These are phyloP conservation scores for Papilio elwesi DNA, from an alignment of 2,888 invertebrate species.

Conservation along the genomic window DNA sequence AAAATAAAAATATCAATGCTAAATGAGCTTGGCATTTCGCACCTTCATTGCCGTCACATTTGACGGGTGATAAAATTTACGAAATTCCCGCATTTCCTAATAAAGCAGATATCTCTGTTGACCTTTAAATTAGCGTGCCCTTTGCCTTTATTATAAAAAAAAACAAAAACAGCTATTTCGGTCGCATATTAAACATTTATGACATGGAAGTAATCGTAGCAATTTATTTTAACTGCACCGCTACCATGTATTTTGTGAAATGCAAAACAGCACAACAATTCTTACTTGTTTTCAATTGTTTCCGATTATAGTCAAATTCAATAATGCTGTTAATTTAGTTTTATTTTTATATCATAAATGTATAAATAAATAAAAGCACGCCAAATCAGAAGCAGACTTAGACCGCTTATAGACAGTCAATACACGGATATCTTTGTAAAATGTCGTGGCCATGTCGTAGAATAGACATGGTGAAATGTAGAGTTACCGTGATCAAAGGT, in stretches of 20 bases:
- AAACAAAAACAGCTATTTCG: neutral
- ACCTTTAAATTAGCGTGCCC: slow-evolving; percentile 8
- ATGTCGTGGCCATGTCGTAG: too few species aligned
- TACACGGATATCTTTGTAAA: too few species aligned
- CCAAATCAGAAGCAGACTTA: too few species aligned
- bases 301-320: neutral
- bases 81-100: slow-evolving; percentile 23
- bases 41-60: neutral
- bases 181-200: neutral
- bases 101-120: slow-evolving; percentile 2
- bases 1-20: neutral
- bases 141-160: neutral
- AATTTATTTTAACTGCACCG: neutral
- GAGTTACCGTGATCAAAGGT: too few species aligned
- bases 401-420: too few species aligned
- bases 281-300: neutral
- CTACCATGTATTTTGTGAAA: neutral
- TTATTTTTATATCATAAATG: neutral
- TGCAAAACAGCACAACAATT: too few species aligned
- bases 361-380: too few species aligned
- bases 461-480: too few species aligned
- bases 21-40: neutral
- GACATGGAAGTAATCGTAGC: neutral
- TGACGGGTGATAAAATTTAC: slow-evolving; percentile 6
- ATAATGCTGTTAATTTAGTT: neutral